phyloP scores from a whole-genome alignment of 2,888 invertebrate species.

The Eupsilia transversa region DNA sequence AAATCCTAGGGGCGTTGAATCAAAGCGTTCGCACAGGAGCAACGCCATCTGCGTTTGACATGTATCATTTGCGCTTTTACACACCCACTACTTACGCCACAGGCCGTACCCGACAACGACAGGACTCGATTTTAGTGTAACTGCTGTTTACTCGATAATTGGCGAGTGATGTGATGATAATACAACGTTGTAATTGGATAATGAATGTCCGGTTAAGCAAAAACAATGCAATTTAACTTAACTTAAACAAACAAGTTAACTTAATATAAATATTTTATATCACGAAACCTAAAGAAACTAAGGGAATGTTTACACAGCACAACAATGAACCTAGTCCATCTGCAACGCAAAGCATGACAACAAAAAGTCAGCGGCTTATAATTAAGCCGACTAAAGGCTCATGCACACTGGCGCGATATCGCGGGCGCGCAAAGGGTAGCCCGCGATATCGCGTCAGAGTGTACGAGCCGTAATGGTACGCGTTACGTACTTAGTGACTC shows the following conservation, averaged over 20 bases:
- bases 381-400: slow-evolving; percentile 51
- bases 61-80: slow-evolving; percentile 86
- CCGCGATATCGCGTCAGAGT: too few relatives aligned
- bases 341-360: slow-evolving; percentile 29
- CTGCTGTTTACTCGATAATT: slow-evolving; percentile 48
- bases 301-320: slow-evolving; percentile 43
- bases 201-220: not conserved
- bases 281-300: slow-evolving; percentile 36
- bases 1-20: slow-evolving; percentile 72
- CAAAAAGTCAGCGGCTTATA: slow-evolving; percentile 48
- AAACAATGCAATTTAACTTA: slow-evolving; percentile 36
- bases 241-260: too few relatives aligned
- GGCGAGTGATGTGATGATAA: not conserved
- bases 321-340: slow-evolving; percentile 42
- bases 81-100: slow-evolving; percentile 79
- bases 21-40: slow-evolving; percentile 70
- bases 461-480: too few relatives aligned
- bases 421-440: too few relatives aligned
- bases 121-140: slow-evolving; percentile 39
- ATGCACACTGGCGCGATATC: too few relatives aligned
- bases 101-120: slow-evolving; percentile 24
- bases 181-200: not conserved
- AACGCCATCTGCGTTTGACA: slow-evolving; percentile 83
- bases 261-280: slow-evolving; percentile 24
- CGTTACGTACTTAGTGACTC: slow-evolving; percentile 61